Evolutionary conservation across 1,140 invertebrate genomes (phyloP).

Genomic region (Ceratina calcarata): DNA sequence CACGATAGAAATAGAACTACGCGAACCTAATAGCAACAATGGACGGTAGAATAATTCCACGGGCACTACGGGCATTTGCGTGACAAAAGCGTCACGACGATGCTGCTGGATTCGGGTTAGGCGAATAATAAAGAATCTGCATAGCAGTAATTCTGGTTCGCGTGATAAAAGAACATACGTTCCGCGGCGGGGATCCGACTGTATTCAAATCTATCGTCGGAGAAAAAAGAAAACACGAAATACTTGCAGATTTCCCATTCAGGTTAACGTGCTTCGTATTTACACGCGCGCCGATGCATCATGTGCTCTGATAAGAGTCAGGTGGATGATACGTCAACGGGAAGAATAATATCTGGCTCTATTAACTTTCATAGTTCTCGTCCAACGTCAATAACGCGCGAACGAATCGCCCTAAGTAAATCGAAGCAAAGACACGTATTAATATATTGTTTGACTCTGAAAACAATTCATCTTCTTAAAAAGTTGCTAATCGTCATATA

Average conservation of each 20-base stretch:
- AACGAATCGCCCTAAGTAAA: not conserved
- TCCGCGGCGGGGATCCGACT: not conserved
- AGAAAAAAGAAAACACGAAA: not conserved
- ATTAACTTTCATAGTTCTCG: not conserved
- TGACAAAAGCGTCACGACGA: conserved; percentile 48
- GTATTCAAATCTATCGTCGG: conserved; percentile 32
- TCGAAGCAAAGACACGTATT: not conserved
- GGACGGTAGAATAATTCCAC: conserved; percentile 31
- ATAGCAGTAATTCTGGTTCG: conserved; percentile 1
- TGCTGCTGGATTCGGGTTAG: conserved; percentile 7
- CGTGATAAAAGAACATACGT: conserved; percentile 18
- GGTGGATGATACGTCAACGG: not conserved
- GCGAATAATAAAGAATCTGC: conserved; percentile 26
- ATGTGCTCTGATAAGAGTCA: not conserved
- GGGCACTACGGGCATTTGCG: conserved; percentile 48
- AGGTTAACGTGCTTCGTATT: not conserved
- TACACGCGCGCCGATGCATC: not conserved
- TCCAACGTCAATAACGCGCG: not conserved
- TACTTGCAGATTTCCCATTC: not conserved
- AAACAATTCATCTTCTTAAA: no score
- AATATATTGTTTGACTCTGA: no score
- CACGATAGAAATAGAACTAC: conserved; percentile 8
- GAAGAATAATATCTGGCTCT: not conserved
- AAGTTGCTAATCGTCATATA: no score
- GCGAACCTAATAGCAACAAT: conserved; percentile 53